These are phyloP conservation scores for Odontomachus brunneus DNA, from an alignment of 1,140 invertebrate species.

Conservation along the genomic window DNA sequence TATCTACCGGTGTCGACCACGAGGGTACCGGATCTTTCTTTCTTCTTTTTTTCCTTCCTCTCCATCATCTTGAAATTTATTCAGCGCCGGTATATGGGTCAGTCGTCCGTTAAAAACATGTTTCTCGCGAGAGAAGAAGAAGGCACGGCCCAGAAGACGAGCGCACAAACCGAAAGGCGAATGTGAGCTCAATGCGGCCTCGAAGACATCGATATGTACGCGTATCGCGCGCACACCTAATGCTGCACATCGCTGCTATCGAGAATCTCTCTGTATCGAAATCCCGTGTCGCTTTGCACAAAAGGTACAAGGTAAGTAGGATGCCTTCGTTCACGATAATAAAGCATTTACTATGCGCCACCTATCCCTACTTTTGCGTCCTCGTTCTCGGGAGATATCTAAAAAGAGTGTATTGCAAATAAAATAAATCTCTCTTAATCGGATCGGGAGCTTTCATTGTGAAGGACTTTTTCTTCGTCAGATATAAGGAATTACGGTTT, in stretches of 20 bases:
- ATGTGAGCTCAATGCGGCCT: neutral
- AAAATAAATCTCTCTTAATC: slow-evolving; percentile 36
- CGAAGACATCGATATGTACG: neutral
- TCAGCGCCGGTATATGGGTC: slow-evolving; percentile 72
- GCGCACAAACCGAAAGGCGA: slow-evolving; percentile 33
- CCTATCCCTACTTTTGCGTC: slow-evolving; percentile 15
- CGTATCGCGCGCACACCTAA: slow-evolving; percentile 6
- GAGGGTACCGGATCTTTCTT: slow-evolving; percentile 9
- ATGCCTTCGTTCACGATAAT: neutral
- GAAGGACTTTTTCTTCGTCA: neutral
- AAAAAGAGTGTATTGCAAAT: neutral
- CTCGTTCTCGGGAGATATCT: slow-evolving; percentile 25
- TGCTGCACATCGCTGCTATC: slow-evolving; percentile 27
- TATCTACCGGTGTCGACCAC: neutral
- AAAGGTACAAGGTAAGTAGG: slow-evolving; percentile 14
- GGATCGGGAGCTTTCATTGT: slow-evolving; percentile 3
- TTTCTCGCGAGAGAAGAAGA: slow-evolving; percentile 51
- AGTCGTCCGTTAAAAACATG: slow-evolving; percentile 76
- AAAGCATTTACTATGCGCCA: slow-evolving; percentile 15
- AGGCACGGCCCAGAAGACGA: no score
- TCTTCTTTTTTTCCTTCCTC: neutral
- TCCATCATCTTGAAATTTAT: slow-evolving; percentile 67
- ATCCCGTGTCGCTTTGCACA: neutral
- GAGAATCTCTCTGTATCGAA: slow-evolving; percentile 16
- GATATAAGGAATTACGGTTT: neutral